These are phyloP conservation scores for Melanchra persicariae DNA, from an alignment of 2,888 invertebrate species.

Conservation along the genomic window DNA sequence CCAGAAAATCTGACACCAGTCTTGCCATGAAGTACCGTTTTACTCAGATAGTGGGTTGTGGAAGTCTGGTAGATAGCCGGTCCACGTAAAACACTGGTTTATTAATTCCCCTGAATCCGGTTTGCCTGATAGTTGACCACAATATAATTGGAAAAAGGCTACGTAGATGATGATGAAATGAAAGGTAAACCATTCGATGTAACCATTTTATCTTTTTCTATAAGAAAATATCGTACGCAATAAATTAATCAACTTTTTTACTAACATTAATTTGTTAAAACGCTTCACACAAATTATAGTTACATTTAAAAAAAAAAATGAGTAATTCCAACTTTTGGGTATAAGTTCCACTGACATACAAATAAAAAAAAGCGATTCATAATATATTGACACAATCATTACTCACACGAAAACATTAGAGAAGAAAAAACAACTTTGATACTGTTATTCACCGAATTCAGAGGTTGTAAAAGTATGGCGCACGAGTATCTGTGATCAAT, in stretches of 20 bases:
- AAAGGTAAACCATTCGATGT: no score
- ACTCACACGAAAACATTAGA: background rate
- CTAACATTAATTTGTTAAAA: background rate
- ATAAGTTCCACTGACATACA: background rate
- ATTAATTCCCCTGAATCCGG: no score
- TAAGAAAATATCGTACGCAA: background rate
- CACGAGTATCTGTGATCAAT: constrained; percentile 16
- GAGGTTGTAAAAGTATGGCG: constrained; percentile 14
- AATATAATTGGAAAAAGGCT: no score
- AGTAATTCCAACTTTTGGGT: background rate
- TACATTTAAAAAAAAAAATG: background rate
- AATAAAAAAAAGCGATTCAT: background rate
- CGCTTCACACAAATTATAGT: background rate
- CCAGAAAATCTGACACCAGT: no score
- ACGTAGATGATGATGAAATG: no score
- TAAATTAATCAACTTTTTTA: background rate
- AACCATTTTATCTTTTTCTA: no score
- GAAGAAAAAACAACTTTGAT: background rate
- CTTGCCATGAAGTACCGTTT: no score
- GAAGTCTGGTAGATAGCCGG: no score
- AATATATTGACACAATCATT: background rate
- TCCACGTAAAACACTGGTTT: no score
- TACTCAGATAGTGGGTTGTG: no score
- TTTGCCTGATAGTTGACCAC: no score
- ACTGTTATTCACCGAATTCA: constrained; percentile 7